Evolutionary conservation across 2,888 invertebrate genomes (phyloP).

Genomic region (Synergus gifuensis): DNA sequence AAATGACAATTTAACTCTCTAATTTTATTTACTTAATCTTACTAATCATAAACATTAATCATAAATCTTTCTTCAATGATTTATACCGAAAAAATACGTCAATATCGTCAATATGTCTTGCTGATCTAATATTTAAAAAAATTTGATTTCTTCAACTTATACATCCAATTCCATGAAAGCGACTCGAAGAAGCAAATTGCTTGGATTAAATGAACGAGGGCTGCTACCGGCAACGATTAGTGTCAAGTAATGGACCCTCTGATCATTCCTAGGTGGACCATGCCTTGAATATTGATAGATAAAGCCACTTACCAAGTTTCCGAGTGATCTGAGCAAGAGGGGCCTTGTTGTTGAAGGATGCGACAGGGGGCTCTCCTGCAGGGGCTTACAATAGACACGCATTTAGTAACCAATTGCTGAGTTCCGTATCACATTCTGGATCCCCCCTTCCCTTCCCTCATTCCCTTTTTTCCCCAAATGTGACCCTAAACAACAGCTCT

Average conservation of each 20-base stretch:
- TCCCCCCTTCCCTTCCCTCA: conserved; percentile 53
- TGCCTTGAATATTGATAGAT: conserved; percentile 62
- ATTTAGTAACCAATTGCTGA: conserved; percentile 65
- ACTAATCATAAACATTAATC: background rate
- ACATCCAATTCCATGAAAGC: background rate
- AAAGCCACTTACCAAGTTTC: conserved; percentile 90
- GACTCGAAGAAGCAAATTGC: conserved; percentile 26
- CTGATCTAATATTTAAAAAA: background rate
- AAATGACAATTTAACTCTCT: background rate
- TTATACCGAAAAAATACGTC: background rate
- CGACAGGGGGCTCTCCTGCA: conserved; percentile 82
- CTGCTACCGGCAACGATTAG: conserved; percentile 44
- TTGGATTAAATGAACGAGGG: conserved; percentile 32
- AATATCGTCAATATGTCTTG: background rate
- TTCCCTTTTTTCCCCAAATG: conserved; percentile 54
- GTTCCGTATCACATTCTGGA: conserved; percentile 57
- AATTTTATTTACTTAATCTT: background rate
- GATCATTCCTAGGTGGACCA: conserved; percentile 65
- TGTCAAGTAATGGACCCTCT: conserved; percentile 57
- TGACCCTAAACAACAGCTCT: conserved; percentile 57
- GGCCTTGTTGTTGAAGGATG: conserved; percentile 88
- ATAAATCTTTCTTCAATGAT: background rate
- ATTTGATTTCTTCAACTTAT: background rate
- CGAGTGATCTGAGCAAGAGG: conserved; percentile 94
- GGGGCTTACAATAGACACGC: conserved; percentile 77